Conservation (phyloP, 2,113 vertebrate species). For the Sceloporus undulatus region DNA sequence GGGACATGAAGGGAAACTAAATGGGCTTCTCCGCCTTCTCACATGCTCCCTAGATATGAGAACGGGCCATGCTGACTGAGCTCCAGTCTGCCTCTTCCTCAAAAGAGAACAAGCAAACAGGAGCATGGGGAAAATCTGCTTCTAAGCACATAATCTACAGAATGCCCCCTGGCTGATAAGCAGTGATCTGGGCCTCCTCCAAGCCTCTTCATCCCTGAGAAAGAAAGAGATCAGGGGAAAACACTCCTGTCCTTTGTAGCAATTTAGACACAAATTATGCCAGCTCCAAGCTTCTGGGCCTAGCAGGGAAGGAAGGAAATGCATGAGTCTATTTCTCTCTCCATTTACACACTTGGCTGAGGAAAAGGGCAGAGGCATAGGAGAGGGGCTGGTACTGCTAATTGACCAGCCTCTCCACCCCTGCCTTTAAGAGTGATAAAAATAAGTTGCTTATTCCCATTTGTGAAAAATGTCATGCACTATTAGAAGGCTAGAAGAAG, state of each 20-base stretch:
- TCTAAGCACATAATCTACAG: constrained; percentile 36
- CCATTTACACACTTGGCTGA: not conserved
- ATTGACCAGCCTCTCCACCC: too few relatives aligned
- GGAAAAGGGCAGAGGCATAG: not conserved
- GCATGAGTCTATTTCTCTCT: not conserved
- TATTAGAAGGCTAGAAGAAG: too few relatives aligned
- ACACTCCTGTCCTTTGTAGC: not conserved
- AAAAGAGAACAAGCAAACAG: not conserved
- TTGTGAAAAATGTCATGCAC: too few relatives aligned
- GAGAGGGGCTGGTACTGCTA: too few relatives aligned
- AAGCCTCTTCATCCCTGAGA: constrained; percentile 20
- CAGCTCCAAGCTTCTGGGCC: not conserved
- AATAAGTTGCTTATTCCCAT: too few relatives aligned
- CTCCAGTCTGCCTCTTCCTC: fast-evolving
- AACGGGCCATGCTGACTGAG: not conserved
- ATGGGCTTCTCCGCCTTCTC: too few relatives aligned
- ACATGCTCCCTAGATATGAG: not conserved
- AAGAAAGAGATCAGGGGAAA: constrained; percentile 56
- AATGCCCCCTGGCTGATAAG: constrained; percentile 51
- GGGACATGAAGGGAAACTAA: not conserved
- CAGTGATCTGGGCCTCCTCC: constrained; percentile 18
- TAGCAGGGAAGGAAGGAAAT: not conserved
- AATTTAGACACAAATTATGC: not conserved
- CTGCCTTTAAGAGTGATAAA: too few relatives aligned
- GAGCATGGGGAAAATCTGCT: not conserved